These are phyloP conservation scores for Tinea pellionella DNA, from an alignment of 2,888 invertebrate species.

Conservation along the genomic window DNA sequence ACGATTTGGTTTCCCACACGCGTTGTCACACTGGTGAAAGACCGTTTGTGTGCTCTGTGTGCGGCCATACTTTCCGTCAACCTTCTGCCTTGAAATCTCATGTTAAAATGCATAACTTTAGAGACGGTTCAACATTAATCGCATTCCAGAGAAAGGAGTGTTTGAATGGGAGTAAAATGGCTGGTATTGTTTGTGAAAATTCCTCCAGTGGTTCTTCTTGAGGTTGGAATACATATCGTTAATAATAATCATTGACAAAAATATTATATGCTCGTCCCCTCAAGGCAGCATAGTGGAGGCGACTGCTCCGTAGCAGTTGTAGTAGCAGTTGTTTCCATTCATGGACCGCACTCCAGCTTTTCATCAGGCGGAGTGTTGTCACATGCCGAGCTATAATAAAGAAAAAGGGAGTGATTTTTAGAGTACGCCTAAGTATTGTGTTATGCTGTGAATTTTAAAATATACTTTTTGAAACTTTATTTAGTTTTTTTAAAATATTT, in stretches of 20 bases:
- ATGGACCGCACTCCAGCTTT: no score
- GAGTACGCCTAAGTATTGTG: no score
- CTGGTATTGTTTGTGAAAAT: neutral
- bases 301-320: no score
- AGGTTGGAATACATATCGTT: neutral
- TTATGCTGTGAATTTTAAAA: no score
- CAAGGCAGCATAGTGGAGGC: no score
- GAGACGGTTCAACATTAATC: neutral
- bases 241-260: no score
- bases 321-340: no score
- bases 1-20: slow-evolving; percentile 67
- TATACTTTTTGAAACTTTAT: no score
- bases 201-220: neutral
- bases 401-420: no score
- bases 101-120: slow-evolving; percentile 41
- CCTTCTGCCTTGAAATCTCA: slow-evolving; percentile 62
- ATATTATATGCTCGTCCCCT: no score
- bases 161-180: neutral
- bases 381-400: no score
- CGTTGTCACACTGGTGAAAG: slow-evolving; percentile 67
- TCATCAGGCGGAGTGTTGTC: no score
- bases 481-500: slow-evolving; percentile 10
- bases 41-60: slow-evolving; percentile 52
- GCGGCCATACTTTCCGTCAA: slow-evolving; percentile 65
- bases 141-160: neutral